Evolutionary conservation across 2,797 vertebrate genomes (phyloP).

Genomic region (Lepus oiostolus): DNA sequence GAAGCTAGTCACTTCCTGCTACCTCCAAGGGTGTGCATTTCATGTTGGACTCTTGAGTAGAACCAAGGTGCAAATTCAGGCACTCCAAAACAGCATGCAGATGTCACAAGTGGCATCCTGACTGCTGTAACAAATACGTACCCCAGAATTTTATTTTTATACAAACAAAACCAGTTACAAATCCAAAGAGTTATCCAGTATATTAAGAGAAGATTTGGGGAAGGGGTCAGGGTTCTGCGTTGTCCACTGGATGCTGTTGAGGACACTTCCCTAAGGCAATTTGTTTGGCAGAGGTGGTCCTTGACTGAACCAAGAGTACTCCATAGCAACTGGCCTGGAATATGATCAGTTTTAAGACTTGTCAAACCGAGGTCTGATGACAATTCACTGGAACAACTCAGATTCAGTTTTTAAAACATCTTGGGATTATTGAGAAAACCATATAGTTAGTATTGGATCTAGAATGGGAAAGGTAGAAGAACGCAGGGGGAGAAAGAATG

Average conservation of each 20-base stretch:
- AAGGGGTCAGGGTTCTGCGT: not conserved
- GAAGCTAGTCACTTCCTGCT: too few species aligned
- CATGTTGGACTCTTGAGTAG: too few species aligned
- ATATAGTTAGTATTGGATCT: not conserved
- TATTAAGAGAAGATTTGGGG: not conserved
- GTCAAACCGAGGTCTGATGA: not conserved
- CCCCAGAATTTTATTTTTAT: constrained; percentile 31
- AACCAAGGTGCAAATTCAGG: too few species aligned
- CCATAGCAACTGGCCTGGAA: not conserved
- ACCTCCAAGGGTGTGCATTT: too few species aligned
- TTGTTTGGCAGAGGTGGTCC: not conserved
- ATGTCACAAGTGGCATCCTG: too few species aligned
- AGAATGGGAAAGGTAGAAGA: not conserved
- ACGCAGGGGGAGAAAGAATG: not conserved
- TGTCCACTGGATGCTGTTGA: not conserved
- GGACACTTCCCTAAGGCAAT: not conserved
- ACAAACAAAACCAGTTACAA: not conserved
- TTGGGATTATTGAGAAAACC: not conserved
- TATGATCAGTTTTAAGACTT: not conserved
- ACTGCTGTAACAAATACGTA: too few species aligned
- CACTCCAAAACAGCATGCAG: too few species aligned
- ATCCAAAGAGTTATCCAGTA: not conserved
- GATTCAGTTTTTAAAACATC: not conserved
- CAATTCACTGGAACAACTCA: not conserved
- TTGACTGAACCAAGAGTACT: not conserved